A percentile compares a stretch with the other conserved stretches of the same genome.
phyloP scores from a whole-genome alignment of 2,888 invertebrate species.

The Biston stratarius region DNA sequence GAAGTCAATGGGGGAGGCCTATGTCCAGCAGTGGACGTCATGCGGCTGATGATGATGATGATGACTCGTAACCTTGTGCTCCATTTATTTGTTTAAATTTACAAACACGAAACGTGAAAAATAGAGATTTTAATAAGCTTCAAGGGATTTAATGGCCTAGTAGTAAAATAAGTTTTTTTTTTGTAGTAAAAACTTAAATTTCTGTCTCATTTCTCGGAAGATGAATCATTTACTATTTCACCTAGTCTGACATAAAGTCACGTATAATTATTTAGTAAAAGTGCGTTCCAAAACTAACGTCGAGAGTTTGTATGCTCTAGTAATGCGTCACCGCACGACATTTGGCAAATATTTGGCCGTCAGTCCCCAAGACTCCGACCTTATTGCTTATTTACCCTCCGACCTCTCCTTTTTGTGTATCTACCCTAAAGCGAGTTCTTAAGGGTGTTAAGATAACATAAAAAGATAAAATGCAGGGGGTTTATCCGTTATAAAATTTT shows the following conservation, averaged over 20 bases:
- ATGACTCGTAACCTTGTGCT: conserved; percentile 21
- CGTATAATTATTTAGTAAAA: conserved; percentile 47
- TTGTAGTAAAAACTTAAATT: neutral
- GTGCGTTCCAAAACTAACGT: conserved; percentile 46
- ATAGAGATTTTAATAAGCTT: conserved; percentile 23
- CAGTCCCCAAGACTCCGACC: conserved; percentile 52
- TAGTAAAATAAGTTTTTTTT: conserved; percentile 4
- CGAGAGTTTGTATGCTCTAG: conserved; percentile 46
- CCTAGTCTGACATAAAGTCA: conserved; percentile 21
- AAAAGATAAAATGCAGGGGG: conserved; percentile 47
- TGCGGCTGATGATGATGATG: no score
- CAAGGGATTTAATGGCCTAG: conserved; percentile 19
- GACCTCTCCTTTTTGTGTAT: conserved; percentile 50
- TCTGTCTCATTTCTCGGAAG: conserved; percentile 2
- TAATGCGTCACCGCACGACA: conserved; percentile 58
- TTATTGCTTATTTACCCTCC: conserved; percentile 62
- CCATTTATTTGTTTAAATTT: conserved; percentile 28
- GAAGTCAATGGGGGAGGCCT: no score
- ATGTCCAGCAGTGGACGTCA: no score
- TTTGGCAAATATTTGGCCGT: conserved; percentile 63
- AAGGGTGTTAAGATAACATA: conserved; percentile 42
- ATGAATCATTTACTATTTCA: conserved; percentile 19
- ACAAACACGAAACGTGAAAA: conserved; percentile 8
- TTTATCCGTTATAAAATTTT: conserved; percentile 46
- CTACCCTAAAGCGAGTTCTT: conserved; percentile 38